Evolutionary conservation across 1,140 invertebrate genomes (phyloP), one percentile per base, ranked within the genome.

Genomic region (Nixonia krombeini): DNA sequence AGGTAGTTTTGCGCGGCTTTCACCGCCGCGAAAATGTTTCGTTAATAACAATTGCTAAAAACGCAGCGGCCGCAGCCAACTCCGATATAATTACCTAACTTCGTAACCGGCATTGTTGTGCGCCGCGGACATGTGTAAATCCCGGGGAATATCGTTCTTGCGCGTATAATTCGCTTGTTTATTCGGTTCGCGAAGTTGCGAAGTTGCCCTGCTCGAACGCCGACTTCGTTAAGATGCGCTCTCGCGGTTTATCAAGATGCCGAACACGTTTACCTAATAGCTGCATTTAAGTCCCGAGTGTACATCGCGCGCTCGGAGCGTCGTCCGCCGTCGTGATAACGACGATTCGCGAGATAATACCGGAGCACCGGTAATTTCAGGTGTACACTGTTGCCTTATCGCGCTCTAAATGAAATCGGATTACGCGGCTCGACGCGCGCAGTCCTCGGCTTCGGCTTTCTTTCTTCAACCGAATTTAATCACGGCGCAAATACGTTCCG

Each of bases 231-330:
- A 69, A 63, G 58, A 69, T 63, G 55, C 7, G 50, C 31, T n/a
- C n/a, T 51, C 47, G 50, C 66, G 52, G 59, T 64, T 68, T 72
- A 72, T 68, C 65, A 45, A 42, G 38, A 64, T 72, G 70, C 63
- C 57, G 53, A 67, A 61, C 70, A 72, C 70, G 70, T 68, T 68
- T 64, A 38, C 52, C 46, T 72, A 64, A 72, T 65, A 72, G 64
- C 52, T 52, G 64, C 65, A 64, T 72, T 72, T 72, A 72, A 68
- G 56, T 67, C 56, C 58, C 63, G 52, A 56, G 64, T 70, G n/a
- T n/a, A 66, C 64, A 72, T 72, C 64, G 70, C 57, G 53, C 31
- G 44, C 51, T 44, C 47, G 1, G 35, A 71, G 69, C 63, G 63
- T 55, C 58, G 50, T 66, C 62, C 52, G 46, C 37, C 33, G 41